Evolutionary conservation across 2,888 invertebrate species (phyloP).

Genomic region (Drosophila macrospina): DNA sequence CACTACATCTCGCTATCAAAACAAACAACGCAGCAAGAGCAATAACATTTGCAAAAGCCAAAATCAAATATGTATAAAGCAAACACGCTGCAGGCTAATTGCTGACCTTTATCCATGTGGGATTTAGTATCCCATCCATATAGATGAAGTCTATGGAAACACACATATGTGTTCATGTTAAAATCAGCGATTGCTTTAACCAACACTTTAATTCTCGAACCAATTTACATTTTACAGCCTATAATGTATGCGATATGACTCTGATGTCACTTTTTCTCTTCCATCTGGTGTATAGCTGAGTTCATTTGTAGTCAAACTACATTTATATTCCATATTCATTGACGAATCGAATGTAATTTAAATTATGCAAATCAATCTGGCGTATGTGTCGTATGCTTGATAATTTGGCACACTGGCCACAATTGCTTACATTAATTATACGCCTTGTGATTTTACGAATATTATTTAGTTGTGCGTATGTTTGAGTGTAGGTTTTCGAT

Average conservation of each 20-base stretch:
- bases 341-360: conserved; percentile 5
- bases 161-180: not conserved
- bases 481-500: not conserved
- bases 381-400: conserved; percentile 41
- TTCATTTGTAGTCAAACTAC: not conserved
- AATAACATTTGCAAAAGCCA: conserved; percentile 13
- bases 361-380: conserved; percentile 8
- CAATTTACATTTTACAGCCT: conserved; percentile 13
- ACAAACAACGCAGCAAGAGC: conserved; percentile 18
- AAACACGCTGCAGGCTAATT: conserved; percentile 27
- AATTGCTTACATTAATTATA: conserved; percentile 36
- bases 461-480: not conserved
- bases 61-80: conserved; percentile 37
- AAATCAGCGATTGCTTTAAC: not conserved
- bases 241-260: conserved; percentile 1
- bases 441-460: too few species aligned
- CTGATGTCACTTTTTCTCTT: not conserved
- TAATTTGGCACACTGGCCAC: conserved; percentile 11
- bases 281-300: not conserved
- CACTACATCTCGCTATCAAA: conserved; percentile 6
- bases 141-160: not conserved
- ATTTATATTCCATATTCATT: not conserved
- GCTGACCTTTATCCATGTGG: not conserved
- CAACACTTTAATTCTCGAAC: conserved; percentile 6
- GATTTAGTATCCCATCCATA: not conserved